Conservation (phyloP, 2,888 invertebrate genomes). For the Hypolimnas misippus region DNA sequence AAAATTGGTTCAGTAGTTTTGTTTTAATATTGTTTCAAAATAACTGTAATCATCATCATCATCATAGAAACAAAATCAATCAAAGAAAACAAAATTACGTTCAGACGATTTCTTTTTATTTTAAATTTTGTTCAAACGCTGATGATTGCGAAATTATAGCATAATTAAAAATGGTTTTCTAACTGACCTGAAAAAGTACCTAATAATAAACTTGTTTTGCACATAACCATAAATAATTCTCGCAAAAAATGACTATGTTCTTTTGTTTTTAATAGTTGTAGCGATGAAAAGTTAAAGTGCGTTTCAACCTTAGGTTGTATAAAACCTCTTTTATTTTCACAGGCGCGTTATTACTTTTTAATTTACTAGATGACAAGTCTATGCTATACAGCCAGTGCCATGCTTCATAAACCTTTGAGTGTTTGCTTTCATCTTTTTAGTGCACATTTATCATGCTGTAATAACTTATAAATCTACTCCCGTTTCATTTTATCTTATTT, state of each 20-base stretch:
- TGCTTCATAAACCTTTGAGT: constrained; percentile 36
- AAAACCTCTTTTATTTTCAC: constrained; percentile 51
- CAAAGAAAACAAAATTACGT: no score
- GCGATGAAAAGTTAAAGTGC: neutral
- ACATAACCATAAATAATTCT: neutral
- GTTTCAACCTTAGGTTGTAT: constrained; percentile 5
- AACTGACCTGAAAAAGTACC: no score
- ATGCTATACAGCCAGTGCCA: constrained; percentile 18
- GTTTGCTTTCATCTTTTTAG: constrained; percentile 63
- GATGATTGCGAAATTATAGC: no score
- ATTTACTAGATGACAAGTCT: constrained; percentile 66
- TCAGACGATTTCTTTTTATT: no score
- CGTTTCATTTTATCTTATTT: neutral
- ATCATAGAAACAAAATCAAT: no score
- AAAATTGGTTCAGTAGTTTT: no score
- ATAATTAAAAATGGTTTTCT: no score
- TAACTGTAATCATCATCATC: no score
- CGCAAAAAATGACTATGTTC: neutral
- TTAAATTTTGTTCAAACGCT: no score
- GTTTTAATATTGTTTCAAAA: no score
- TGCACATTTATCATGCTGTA: constrained; percentile 60
- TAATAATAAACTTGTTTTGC: no score
- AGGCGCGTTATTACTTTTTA: constrained; percentile 70
- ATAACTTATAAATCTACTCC: constrained; percentile 45
- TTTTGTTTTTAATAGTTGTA: constrained; percentile 10